Evolutionary conservation across 1,140 invertebrate genomes (phyloP).

Genomic region (Oppia nitens): DNA sequence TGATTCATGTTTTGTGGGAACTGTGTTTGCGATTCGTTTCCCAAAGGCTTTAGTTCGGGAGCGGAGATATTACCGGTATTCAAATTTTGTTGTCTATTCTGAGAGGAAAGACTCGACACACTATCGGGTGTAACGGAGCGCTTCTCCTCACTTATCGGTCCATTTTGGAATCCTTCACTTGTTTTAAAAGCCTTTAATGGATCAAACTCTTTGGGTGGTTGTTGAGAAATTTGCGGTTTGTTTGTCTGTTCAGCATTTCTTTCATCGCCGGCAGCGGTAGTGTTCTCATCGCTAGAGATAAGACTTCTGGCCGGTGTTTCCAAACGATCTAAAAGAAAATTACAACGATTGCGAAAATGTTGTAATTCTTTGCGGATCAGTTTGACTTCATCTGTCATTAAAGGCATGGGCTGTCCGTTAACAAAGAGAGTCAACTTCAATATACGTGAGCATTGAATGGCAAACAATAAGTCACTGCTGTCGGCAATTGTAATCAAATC

Average conservation of each 20-base stretch:
- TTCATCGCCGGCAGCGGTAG: background rate
- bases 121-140: conserved; percentile 18
- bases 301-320: conserved; percentile 1
- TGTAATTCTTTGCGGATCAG: conserved; percentile 38
- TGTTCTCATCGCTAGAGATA: background rate
- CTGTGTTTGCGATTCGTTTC: background rate
- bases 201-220: conserved; percentile 8
- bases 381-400: conserved; percentile 28
- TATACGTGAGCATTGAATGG: conserved; percentile 49
- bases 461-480: conserved; percentile 51
- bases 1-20: background rate
- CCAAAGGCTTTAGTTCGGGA: background rate
- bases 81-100: conserved; percentile 12
- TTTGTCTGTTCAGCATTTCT: conserved; percentile 7
- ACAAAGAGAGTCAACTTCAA: conserved; percentile 45
- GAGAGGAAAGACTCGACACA: conserved; percentile 13
- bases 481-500: conserved; percentile 57
- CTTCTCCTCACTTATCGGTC: conserved; percentile 8
- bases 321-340: conserved; percentile 33
- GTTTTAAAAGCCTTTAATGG: conserved; percentile 4
- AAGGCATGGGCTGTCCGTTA: conserved; percentile 25
- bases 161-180: conserved; percentile 1
- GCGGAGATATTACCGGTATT: background rate
- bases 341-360: conserved; percentile 41
- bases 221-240: background rate